A percentile compares a stretch with the other conserved stretches of the same genome.
phyloP scores from a whole-genome alignment of 2,888 invertebrate species.

The Ormyrus labotus region DNA sequence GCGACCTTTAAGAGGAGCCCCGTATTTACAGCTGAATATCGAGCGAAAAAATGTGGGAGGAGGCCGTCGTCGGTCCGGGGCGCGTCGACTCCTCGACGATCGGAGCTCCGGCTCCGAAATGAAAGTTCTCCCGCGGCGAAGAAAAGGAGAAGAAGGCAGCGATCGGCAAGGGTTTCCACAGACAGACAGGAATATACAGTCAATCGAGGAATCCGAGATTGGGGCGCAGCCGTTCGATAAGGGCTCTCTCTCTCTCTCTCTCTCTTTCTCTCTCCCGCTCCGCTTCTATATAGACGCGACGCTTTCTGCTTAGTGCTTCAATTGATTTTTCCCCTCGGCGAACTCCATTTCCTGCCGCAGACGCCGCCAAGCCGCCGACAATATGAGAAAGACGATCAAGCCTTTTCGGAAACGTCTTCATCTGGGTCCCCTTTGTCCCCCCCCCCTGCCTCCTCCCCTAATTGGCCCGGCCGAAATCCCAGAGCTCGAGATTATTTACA shows the following conservation, averaged over 20 bases:
- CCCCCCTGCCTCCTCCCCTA: conserved; percentile 1
- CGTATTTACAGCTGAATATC: too few species aligned
- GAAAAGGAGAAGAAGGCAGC: conserved; percentile 43
- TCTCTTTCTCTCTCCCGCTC: conserved; percentile 12
- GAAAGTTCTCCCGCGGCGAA: conserved; percentile 24
- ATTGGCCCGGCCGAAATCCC: conserved; percentile 1
- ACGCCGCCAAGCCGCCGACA: conserved; percentile 17
- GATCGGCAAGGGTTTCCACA: conserved; percentile 63
- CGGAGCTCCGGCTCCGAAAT: conserved; percentile 54
- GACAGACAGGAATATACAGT: conserved; percentile 57
- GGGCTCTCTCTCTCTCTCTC: conserved; percentile 58
- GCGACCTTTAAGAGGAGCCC: too few species aligned
- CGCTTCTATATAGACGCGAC: conserved; percentile 43
- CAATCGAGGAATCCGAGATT: conserved; percentile 70
- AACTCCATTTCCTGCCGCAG: conserved; percentile 55
- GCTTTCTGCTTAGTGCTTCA: conserved; percentile 63
- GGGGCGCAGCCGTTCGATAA: conserved; percentile 66
- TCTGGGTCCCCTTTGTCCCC: conserved; percentile 12
- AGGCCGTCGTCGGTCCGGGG: background rate
- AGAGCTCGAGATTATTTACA: conserved; percentile 18
- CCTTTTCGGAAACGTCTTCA: conserved; percentile 47
- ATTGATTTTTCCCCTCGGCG: conserved; percentile 63
- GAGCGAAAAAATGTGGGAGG: too few species aligned
- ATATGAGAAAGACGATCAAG: conserved; percentile 23
- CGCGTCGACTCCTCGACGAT: conserved; percentile 51